phyloP scores from a whole-genome alignment of 2,888 invertebrate genomes.

The Tanypteryx hageni region DNA sequence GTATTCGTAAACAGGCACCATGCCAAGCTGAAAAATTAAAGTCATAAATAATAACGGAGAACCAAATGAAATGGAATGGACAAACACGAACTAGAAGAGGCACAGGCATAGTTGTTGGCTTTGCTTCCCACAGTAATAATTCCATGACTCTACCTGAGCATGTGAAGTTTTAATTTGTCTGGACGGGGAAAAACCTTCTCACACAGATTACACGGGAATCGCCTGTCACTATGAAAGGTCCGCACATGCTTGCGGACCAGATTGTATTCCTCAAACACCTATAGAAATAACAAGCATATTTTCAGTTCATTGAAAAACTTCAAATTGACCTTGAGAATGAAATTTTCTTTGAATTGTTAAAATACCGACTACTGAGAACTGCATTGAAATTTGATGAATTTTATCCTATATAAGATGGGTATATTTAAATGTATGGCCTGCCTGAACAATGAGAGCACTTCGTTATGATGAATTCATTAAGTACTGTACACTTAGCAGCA shows the following conservation, averaged over 20 bases:
- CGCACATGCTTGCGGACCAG: slow-evolving; percentile 76
- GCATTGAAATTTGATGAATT: too few species aligned
- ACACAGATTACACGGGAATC: slow-evolving; percentile 75
- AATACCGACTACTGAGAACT: too few species aligned
- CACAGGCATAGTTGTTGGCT: slow-evolving; percentile 60
- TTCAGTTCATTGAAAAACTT: slow-evolving; percentile 20
- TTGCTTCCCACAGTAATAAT: slow-evolving; percentile 50
- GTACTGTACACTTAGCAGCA: too few species aligned
- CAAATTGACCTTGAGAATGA: not conserved
- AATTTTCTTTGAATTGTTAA: not conserved
- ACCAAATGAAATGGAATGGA: slow-evolving; percentile 65
- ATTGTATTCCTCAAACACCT: slow-evolving; percentile 75
- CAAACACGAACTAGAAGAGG: slow-evolving; percentile 62
- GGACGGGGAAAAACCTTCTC: slow-evolving; percentile 76
- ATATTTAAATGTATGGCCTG: too few species aligned
- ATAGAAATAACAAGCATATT: slow-evolving; percentile 66
- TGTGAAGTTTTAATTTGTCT: slow-evolving; percentile 77
- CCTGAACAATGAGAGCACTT: too few species aligned
- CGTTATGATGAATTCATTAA: too few species aligned
- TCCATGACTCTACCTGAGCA: slow-evolving; percentile 72
- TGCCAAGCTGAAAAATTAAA: slow-evolving; percentile 67
- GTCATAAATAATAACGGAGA: slow-evolving; percentile 62
- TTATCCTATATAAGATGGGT: too few species aligned
- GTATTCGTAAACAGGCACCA: slow-evolving; percentile 65
- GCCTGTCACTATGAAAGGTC: slow-evolving; percentile 75